Conservation (phyloP, 2,113 vertebrate species). For the Malurus alboscapulatus region DNA sequence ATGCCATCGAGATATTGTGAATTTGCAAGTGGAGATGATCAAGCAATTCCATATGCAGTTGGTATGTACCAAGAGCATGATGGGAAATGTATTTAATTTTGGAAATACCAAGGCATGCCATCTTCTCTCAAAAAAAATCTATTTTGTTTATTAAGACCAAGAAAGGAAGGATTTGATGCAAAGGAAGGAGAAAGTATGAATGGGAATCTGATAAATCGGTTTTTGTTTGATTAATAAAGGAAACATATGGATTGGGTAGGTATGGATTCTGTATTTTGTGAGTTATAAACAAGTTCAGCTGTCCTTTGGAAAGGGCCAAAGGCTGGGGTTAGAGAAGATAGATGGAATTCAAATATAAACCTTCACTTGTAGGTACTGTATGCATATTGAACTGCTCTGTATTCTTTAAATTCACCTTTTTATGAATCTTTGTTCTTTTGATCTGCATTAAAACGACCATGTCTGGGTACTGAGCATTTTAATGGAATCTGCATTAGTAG, state of each 20-base stretch:
- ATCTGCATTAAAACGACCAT: slow-evolving; percentile 31
- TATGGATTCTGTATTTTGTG: neutral
- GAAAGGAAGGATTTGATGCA: neutral
- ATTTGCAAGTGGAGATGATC: slow-evolving; percentile 98
- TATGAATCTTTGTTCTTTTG: slow-evolving; percentile 49
- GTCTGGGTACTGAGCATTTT: neutral
- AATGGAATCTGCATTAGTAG: slow-evolving; percentile 27
- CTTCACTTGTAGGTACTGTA: neutral
- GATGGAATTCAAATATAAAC: neutral
- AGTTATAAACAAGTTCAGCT: neutral
- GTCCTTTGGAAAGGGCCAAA: neutral
- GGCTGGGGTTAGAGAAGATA: neutral
- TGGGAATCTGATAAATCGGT: neutral
- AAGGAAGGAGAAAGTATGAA: neutral
- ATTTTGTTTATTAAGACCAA: neutral
- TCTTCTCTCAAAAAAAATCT: neutral
- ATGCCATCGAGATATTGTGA: slow-evolving; percentile 92
- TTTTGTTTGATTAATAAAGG: neutral
- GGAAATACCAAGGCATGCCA: neutral
- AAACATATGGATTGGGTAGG: neutral
- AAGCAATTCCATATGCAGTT: slow-evolving; percentile 95
- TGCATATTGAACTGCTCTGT: neutral
- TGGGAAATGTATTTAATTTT: neutral
- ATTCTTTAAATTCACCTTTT: neutral
- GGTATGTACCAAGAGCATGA: slow-evolving; percentile 75